Evolutionary conservation across 2,113 vertebrate genomes (phyloP).

Genomic region (Pseudorasbora parva): DNA sequence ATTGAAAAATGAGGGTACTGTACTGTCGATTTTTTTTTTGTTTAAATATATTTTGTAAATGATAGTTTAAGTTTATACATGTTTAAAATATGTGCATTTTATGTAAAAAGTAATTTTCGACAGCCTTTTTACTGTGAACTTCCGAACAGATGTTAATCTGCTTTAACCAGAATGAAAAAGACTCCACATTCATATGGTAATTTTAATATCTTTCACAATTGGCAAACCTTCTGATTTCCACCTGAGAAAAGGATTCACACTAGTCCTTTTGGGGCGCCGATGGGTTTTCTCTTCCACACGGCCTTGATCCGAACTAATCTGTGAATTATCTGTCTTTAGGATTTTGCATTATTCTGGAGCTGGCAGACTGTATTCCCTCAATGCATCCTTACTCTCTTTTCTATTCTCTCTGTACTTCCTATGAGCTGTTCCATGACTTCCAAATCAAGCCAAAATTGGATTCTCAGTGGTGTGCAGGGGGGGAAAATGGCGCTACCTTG

Average conservation of each 20-base stretch:
- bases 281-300: conserved; percentile 6
- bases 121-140: neutral
- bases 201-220: neutral
- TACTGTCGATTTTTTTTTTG: neutral
- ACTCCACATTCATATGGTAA: conserved; percentile 6
- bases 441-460: neutral
- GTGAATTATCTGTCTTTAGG: conserved; percentile 40
- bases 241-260: conserved; percentile 23
- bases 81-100: neutral
- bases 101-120: neutral
- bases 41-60: neutral
- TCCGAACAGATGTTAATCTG: neutral
- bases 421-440: conserved; percentile 18
- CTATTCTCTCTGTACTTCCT: neutral
- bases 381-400: neutral
- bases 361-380: conserved; percentile 25
- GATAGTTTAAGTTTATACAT: neutral
- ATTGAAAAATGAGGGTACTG: neutral
- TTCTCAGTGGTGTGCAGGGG: neutral
- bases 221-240: conserved; percentile 18
- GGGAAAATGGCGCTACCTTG: neutral
- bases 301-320: conserved; percentile 31
- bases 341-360: conserved; percentile 33
- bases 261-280: neutral
- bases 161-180: neutral